These are phyloP conservation scores for Erithacus rubecula DNA, from an alignment of 2,797 vertebrate genomes.

Conservation along the genomic window DNA sequence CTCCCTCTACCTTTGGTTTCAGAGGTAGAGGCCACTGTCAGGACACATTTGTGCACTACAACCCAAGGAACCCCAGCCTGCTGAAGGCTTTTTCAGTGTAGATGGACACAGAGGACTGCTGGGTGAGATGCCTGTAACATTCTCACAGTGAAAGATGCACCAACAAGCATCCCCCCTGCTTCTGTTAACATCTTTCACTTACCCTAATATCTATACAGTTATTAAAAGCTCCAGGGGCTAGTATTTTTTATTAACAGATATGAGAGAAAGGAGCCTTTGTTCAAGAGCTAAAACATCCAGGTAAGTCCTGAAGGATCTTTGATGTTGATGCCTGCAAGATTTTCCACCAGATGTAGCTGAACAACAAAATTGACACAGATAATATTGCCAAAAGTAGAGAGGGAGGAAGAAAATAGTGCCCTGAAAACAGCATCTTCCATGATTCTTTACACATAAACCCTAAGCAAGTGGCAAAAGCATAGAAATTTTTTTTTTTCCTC, in stretches of 20 bases:
- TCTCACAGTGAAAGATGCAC: background rate
- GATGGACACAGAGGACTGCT: background rate
- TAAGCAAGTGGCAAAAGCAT: background rate
- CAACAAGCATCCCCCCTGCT: accelerated
- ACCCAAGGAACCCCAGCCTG: background rate
- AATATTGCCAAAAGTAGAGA: background rate
- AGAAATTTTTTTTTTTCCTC: background rate
- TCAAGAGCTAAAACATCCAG: background rate
- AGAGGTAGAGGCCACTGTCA: background rate
- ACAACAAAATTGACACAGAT: background rate
- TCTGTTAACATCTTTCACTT: background rate
- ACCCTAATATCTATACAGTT: background rate
- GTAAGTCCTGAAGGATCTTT: background rate
- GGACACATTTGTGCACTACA: accelerated
- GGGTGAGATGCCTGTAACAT: background rate
- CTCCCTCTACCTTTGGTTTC: background rate
- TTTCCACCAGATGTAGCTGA: background rate
- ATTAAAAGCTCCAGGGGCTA: conserved; percentile 42
- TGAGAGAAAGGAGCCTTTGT: background rate
- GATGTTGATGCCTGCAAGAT: background rate
- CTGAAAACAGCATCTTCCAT: background rate
- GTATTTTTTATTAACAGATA: conserved; percentile 16
- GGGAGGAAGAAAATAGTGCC: background rate
- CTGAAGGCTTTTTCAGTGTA: background rate
- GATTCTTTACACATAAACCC: background rate